Base-by-base conservation (phyloP, 2,797 vertebrate species). In the Caiman crocodilus region DNA sequence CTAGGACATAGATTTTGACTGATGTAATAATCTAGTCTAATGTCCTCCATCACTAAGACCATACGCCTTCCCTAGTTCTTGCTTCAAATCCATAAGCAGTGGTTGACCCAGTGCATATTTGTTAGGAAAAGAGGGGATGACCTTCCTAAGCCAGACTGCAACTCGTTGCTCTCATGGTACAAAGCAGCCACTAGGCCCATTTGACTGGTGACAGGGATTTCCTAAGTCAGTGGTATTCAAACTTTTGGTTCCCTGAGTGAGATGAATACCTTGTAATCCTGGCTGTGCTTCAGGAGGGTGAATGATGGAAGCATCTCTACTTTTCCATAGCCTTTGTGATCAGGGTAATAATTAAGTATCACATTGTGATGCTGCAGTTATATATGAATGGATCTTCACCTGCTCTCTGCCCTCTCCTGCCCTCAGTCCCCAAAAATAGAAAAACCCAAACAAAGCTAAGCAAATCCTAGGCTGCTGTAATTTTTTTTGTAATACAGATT, bases 401-500 rank as follows among this genome's bases (percentile, higher is more conserved):
- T 50, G 42, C 32, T 50, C 35, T 50, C 42, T 14, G 26, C 13
- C 76, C 35, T 23, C 23, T 15, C 35, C 23, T 25, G 32, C 28
- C 30, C 32, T 30, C 57, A 32, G 21, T 84, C 59, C 21, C 32
- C 13, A 5, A 25, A 3, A 15, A 55, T 50, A n/a, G 57, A 73
- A 84, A 73, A 58, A 20, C 23, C 25, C 26, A 42, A 35, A 55
- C 20, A 23, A 10, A 25, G 7, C 11, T 14, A 35, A 12, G 13
- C 23, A 55, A 56, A 71, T 42, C 10, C 13, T 14, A 21, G 16
- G 3, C 35, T 16, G 17, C 76, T 90, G 59, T 73, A 32, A 81
- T 4, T 82, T 77, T 87, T 94, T 94, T 89, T 71, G 91, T 17
- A 91, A 55, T 32, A 85, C 69, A 84, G 79, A 74, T 59, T 77